Percentiles rank a stretch among this genome's conserved stretches.
Conservation (phyloP, 2,113 vertebrate species). For the Hypanus sabinus region DNA sequence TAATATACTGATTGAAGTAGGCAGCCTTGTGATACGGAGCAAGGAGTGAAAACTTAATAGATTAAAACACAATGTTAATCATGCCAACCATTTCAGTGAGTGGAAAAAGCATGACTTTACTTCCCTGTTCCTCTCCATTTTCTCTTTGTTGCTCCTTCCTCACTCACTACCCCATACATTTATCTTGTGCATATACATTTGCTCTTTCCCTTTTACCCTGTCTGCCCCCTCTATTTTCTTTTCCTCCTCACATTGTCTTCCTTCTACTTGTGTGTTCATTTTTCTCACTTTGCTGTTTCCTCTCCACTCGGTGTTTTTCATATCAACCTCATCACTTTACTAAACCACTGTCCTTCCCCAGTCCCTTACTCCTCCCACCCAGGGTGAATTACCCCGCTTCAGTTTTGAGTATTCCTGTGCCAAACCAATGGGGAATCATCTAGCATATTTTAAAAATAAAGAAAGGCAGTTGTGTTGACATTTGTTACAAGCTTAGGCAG, state of each 20-base stretch:
- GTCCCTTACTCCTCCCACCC: neutral
- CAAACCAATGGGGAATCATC: neutral
- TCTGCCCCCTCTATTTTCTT: neutral
- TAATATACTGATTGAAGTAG: neutral
- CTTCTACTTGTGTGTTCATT: neutral
- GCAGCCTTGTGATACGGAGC: neutral
- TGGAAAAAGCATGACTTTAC: neutral
- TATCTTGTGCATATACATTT: neutral
- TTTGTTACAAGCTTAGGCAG: neutral
- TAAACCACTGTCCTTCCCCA: too few relatives aligned
- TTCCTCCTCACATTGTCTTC: neutral
- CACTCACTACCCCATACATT: neutral
- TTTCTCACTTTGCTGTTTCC: neutral
- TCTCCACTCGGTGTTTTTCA: neutral
- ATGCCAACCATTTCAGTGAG: neutral
- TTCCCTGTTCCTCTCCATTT: neutral
- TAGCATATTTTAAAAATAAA: neutral
- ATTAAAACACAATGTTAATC: neutral
- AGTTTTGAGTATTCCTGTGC: neutral
- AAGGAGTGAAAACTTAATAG: neutral
- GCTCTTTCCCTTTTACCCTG: neutral
- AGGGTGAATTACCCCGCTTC: neutral
- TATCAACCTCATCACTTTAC: neutral
- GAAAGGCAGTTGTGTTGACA: neutral
- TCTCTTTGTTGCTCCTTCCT: neutral